Base-by-base conservation (phyloP, 2,888 invertebrate genomes). In the Dastarcus helophoroides region DNA sequence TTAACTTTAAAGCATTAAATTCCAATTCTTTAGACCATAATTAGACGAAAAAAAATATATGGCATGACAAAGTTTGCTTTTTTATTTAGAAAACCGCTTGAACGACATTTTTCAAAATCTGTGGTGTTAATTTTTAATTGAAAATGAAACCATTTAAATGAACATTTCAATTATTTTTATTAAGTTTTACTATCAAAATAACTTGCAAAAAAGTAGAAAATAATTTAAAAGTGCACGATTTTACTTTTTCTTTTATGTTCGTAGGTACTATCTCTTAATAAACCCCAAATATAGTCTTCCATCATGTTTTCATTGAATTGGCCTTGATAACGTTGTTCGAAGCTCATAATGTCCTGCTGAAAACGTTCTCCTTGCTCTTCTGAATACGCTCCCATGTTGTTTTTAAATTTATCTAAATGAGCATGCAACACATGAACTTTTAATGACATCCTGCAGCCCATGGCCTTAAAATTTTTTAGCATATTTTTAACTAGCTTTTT, bases 311-410 rank as follows among this genome's bases (percentile, higher is more conserved):
- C 38, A 29, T 42, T 35, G 25, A 42, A 43, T 16, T 39, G 40
- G 2, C 44, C 42, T 32, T 46, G 41, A 31, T 50, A 51, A 28
- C 43, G 39, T 22, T 26, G 31, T 43, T 48, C 45, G 22, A 48
- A 41, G 26, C 39, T 26, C 42, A 42, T 40, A 11, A 50, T 35
- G 26, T 50, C 46, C 29, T 48, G 43, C 30, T 51, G 45, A 32
- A 52, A 51, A 36, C 42, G 42, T 38, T 52, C 45, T 26, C 46
- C 47, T 41, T 50, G 47, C 31, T 53, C 46, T 39, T 51, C 47
- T 11, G 42, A 49, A 24, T 44, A 44, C 4, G 36, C 41, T 24
- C 46, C 46, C 40, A 48, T 30, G 10, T 30, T 30, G 23, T 30
- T 23, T 23, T 30, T 30, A 14, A 26, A 30, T 24, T 11, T 30